Evolutionary conservation across 1,140 invertebrate species (phyloP).

Genomic region (Saccostrea echinata): DNA sequence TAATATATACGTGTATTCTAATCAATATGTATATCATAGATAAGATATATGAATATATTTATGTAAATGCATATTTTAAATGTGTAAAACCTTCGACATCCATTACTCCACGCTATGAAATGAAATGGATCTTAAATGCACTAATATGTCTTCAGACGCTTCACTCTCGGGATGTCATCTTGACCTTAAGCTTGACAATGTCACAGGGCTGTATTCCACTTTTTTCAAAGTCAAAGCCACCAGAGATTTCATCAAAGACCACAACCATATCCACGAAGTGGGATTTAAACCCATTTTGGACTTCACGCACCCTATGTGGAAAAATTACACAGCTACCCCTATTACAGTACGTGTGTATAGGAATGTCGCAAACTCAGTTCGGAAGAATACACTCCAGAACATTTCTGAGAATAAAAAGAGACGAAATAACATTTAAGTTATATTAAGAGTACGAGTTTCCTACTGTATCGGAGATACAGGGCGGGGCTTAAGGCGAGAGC

Average conservation of each 20-base stretch:
- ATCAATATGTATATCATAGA: no score
- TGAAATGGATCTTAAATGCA: no score
- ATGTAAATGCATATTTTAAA: no score
- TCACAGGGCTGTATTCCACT: neutral
- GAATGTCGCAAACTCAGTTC: neutral
- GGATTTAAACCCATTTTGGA: conserved; percentile 49
- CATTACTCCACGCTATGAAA: no score
- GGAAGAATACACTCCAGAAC: neutral
- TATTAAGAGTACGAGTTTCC: no score
- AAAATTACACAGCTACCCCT: conserved; percentile 42
- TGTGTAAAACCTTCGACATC: no score
- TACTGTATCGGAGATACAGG: no score
- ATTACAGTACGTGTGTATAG: conserved; percentile 47
- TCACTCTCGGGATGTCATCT: conserved; percentile 38
- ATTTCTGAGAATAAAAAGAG: no score
- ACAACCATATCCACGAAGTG: conserved; percentile 49
- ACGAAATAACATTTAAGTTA: no score
- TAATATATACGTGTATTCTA: no score
- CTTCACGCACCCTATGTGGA: conserved; percentile 49
- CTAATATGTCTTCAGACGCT: conserved; percentile 29
- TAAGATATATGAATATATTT: no score
- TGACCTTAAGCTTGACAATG: conserved; percentile 33
- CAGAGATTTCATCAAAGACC: conserved; percentile 55
- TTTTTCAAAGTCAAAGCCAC: conserved; percentile 52
- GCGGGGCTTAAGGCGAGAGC: no score